Conservation (phyloP, 2,888 invertebrate species). For the Philaethria dido region DNA sequence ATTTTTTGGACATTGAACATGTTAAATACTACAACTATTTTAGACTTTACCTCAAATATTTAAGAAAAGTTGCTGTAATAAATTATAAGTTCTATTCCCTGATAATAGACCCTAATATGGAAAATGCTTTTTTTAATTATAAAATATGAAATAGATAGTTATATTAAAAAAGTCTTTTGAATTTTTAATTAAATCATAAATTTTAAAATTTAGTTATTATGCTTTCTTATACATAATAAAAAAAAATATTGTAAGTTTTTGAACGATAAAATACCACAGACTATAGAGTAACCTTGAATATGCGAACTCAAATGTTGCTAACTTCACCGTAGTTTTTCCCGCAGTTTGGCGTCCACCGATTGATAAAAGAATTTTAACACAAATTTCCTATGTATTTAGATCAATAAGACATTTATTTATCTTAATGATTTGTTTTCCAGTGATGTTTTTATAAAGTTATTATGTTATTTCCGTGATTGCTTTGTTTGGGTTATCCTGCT, state of each 20-base stretch:
- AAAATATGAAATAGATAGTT: too few species aligned
- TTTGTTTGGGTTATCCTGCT: slow-evolving; percentile 62
- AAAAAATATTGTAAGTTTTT: slow-evolving; percentile 22
- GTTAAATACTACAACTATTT: too few species aligned
- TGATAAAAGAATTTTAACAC: slow-evolving; percentile 70
- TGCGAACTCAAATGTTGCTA: slow-evolving; percentile 53
- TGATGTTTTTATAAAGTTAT: slow-evolving; percentile 64
- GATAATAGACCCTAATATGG: too few species aligned
- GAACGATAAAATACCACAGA: slow-evolving; percentile 41
- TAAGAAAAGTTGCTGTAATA: too few species aligned
- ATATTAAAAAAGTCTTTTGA: too few species aligned
- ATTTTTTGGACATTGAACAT: too few species aligned
- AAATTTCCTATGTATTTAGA: slow-evolving; percentile 77
- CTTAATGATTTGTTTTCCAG: slow-evolving; percentile 60
- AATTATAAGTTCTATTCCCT: too few species aligned
- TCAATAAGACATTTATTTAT: slow-evolving; percentile 59
- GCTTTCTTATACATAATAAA: not conserved
- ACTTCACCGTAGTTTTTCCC: slow-evolving; percentile 82
- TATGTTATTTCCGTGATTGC: slow-evolving; percentile 71
- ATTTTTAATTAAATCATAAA: not conserved
- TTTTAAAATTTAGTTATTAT: not conserved
- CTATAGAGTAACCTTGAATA: slow-evolving; percentile 44
- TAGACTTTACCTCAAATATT: too few species aligned
- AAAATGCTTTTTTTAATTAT: too few species aligned
- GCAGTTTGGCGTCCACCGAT: slow-evolving; percentile 82